Conservation (phyloP, 2,888 invertebrate genomes). For the Papilio demoleus region DNA sequence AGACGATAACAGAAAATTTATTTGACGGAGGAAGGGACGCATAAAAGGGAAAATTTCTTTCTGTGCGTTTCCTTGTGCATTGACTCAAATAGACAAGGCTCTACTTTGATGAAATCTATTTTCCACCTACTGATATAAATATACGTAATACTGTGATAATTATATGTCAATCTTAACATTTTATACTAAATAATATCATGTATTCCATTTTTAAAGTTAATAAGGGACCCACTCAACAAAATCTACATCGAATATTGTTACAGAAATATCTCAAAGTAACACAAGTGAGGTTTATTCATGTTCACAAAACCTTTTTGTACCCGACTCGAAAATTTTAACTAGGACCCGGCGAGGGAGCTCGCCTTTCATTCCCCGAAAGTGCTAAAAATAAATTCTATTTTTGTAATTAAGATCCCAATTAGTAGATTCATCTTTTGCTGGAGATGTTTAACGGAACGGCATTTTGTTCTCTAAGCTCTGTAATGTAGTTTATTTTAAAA, state of each 20-base stretch:
- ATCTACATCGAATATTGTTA: not conserved
- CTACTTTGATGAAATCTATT: too few species aligned
- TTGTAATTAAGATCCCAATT: constrained; percentile 29
- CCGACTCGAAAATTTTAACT: constrained; percentile 21
- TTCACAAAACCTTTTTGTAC: constrained; percentile 17
- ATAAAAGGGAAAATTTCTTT: too few species aligned
- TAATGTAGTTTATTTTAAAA: constrained; percentile 1
- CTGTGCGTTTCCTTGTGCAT: not conserved
- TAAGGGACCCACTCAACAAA: not conserved
- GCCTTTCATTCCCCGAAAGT: not conserved
- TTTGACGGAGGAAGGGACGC: too few species aligned
- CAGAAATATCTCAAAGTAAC: constrained; percentile 5
- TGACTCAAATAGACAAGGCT: not conserved
- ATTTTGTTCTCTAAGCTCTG: not conserved
- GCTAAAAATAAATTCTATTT: constrained; percentile 27
- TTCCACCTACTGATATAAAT: not conserved
- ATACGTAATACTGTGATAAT: not conserved
- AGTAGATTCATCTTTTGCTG: constrained; percentile 14
- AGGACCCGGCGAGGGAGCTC: not conserved
- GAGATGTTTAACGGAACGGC: not conserved
- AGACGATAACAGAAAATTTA: too few species aligned
- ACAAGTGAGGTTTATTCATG: constrained; percentile 19
- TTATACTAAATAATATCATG: not conserved
- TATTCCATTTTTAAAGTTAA: not conserved
- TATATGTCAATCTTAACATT: not conserved